Conservation (phyloP, 1,140 invertebrate genomes). For the Maconellicoccus hirsutus region DNA sequence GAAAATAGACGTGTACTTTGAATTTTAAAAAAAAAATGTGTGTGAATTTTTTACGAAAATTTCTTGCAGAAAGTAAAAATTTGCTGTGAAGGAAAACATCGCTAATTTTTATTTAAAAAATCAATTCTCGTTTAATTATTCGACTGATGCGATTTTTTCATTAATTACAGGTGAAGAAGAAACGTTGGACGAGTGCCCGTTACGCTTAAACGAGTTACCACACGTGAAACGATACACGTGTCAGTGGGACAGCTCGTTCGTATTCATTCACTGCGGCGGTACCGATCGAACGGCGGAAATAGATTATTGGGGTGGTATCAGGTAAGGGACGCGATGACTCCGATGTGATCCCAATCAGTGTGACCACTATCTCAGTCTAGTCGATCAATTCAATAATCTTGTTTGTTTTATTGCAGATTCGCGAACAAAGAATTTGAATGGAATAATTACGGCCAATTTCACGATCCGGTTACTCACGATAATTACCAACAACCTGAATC, state of each 20-base stretch:
- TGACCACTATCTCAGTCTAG: not conserved
- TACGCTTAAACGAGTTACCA: constrained; percentile 76
- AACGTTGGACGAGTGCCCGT: constrained; percentile 72
- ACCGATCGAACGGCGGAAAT: constrained; percentile 51
- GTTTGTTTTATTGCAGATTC: constrained; percentile 45
- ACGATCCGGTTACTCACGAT: constrained; percentile 64
- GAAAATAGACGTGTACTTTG: no score
- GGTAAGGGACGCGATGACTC: constrained; percentile 32
- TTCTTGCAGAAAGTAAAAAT: no score
- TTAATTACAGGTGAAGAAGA: constrained; percentile 68
- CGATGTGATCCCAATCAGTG: not conserved
- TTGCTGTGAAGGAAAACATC: no score
- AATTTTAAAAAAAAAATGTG: no score
- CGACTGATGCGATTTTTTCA: constrained; percentile 14
- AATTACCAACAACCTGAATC: constrained; percentile 56
- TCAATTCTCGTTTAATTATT: not conserved
- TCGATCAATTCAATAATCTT: not conserved
- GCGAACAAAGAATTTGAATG: constrained; percentile 80
- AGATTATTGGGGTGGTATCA: constrained; percentile 92
- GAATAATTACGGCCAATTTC: constrained; percentile 64
- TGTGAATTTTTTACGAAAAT: no score
- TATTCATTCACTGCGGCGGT: constrained; percentile 85
- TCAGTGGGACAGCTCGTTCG: constrained; percentile 77
- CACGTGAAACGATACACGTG: constrained; percentile 74
- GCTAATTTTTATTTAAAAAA: constrained; percentile 34